phyloP scores from a whole-genome alignment of 2,113 vertebrate species.

The Ifrita kowaldi region DNA sequence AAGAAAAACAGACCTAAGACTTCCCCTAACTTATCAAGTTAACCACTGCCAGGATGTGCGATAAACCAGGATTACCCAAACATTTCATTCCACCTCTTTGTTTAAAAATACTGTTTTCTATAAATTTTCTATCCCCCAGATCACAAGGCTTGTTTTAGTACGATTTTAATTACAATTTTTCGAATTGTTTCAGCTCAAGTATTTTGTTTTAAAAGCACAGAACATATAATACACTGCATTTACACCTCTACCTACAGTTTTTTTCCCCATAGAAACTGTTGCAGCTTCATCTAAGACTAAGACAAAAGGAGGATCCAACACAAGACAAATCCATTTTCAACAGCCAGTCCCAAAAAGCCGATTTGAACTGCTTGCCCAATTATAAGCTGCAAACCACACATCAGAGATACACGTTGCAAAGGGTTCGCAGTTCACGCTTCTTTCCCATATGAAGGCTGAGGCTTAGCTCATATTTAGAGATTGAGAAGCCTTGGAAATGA shows the following conservation, averaged over 20 bases:
- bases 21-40: not conserved
- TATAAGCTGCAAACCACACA: not conserved
- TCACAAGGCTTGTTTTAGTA: not conserved
- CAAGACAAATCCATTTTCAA: not conserved
- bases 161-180: not conserved
- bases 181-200: not conserved
- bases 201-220: not conserved
- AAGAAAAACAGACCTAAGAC: not conserved
- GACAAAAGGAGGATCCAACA: not conserved
- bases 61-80: not conserved
- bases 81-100: not conserved
- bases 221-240: not conserved
- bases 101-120: not conserved
- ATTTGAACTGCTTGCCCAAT: not conserved
- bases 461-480: not conserved
- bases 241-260: not conserved
- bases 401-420: accelerated
- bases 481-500: not conserved
- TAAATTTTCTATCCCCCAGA: not conserved
- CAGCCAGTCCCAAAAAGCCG: not conserved
- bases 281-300: not conserved
- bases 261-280: not conserved
- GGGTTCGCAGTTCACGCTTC: not conserved
- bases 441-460: not conserved
- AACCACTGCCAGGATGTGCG: not conserved